Conservation (phyloP, 2,797 vertebrate genomes). For the Coregonus suidteri region DNA sequence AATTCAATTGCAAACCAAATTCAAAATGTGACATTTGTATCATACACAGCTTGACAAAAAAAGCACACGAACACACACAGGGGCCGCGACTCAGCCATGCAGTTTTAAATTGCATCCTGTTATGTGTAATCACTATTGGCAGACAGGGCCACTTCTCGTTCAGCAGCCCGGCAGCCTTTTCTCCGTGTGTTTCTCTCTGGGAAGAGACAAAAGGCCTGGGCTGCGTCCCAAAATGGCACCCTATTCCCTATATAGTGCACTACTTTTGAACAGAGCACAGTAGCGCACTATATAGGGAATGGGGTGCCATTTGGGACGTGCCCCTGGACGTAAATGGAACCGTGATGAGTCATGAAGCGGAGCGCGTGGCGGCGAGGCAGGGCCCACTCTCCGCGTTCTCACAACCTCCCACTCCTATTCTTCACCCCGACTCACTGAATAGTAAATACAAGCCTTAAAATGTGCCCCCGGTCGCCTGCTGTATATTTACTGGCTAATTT, state of each 20-base stretch:
- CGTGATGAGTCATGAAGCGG: conserved; percentile 66
- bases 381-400: conserved; percentile 3
- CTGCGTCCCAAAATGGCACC: not conserved
- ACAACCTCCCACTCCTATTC: conserved; percentile 6
- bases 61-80: conserved; percentile 13
- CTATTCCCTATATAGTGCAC: not conserved
- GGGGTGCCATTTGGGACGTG: not conserved
- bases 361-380: conserved; percentile 24
- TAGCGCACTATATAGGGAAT: not conserved
- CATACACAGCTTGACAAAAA: conserved; percentile 4
- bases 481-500: conserved; percentile 1
- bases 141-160: conserved; percentile 44
- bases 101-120: conserved; percentile 69
- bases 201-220: conserved; percentile 58
- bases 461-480: not conserved
- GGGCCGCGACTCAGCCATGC: conserved; percentile 34
- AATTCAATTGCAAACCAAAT: not conserved
- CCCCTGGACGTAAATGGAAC: conserved; percentile 57
- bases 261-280: not conserved
- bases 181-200: conserved; percentile 36
- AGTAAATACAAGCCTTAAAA: not conserved
- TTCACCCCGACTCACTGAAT: not conserved
- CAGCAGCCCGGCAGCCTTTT: conserved; percentile 42
- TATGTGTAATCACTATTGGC: conserved; percentile 71
- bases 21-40: not conserved